Conservation (phyloP, 2,113 vertebrate genomes). For the Syrmaticus mikado region DNA sequence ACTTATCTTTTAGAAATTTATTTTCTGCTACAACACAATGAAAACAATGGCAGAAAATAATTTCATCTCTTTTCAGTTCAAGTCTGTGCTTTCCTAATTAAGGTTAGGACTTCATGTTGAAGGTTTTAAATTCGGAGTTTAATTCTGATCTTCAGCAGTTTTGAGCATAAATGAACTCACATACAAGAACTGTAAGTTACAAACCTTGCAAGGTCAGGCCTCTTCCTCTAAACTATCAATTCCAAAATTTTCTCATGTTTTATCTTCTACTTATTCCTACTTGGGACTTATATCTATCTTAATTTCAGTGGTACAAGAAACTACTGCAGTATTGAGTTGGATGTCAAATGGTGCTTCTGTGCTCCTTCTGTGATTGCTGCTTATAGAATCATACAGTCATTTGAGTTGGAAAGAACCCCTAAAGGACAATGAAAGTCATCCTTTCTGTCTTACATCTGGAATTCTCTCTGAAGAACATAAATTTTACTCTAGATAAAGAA, state of each 20-base stretch:
- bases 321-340: rapidly evolving
- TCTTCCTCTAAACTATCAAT: background rate
- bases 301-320: background rate
- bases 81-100: background rate
- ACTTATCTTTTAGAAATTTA: constrained; percentile 9
- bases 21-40: background rate
- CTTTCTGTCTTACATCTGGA: too few species aligned
- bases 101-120: background rate
- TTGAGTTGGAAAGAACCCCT: too few species aligned
- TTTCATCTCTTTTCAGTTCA: background rate
- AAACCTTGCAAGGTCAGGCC: rapidly evolving
- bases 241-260: background rate
- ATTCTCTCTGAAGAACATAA: background rate
- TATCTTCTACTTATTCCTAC: background rate
- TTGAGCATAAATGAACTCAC: background rate
- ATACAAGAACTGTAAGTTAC: background rate
- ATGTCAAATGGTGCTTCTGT: background rate
- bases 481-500: background rate
- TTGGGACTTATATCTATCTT: rapidly evolving
- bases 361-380: rapidly evolving
- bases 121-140: background rate
- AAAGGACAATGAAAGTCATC: background rate
- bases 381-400: too few species aligned
- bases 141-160: rapidly evolving
- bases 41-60: background rate